Percentiles rank a stretch among this genome's conserved stretches.
Evolutionary conservation across 1,140 invertebrate species (phyloP).

Genomic region (Pseudomyrmex sp.): DNA sequence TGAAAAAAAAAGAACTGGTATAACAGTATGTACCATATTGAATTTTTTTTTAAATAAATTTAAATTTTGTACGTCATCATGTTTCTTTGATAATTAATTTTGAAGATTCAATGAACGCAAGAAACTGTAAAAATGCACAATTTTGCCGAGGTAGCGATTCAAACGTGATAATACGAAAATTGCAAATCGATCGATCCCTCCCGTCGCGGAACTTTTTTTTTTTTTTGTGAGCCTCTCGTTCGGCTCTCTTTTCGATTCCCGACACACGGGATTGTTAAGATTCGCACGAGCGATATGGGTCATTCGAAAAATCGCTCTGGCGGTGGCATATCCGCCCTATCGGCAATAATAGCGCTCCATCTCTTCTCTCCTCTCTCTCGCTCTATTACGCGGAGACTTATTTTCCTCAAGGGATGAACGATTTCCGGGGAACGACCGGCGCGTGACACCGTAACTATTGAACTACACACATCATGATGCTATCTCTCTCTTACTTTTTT

Average conservation of each 20-base stretch:
- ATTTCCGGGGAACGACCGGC: constrained; percentile 48
- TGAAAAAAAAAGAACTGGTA: neutral
- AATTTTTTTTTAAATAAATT: neutral
- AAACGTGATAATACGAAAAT: constrained; percentile 2
- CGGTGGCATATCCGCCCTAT: constrained; percentile 24
- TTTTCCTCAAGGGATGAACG: constrained; percentile 64
- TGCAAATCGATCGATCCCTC: constrained; percentile 19
- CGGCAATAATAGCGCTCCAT: constrained; percentile 45
- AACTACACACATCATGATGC: constrained; percentile 13
- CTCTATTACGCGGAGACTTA: constrained; percentile 57
- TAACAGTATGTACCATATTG: neutral
- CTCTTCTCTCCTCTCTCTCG: neutral
- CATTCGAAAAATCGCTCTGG: constrained; percentile 37
- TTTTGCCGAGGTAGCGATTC: neutral
- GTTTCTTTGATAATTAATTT: neutral
- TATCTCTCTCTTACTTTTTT: neutral
- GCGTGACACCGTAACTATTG: constrained; percentile 52
- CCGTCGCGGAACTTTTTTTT: neutral
- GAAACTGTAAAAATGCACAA: neutral
- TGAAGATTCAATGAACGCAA: neutral
- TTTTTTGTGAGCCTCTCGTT: constrained; percentile 38
- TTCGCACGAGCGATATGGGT: constrained; percentile 38
- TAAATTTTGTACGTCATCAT: neutral
- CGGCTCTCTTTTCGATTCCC: constrained; percentile 30
- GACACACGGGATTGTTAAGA: constrained; percentile 22